phyloP scores from a whole-genome alignment of 1,140 invertebrate species.

The Tribolium castaneum region DNA sequence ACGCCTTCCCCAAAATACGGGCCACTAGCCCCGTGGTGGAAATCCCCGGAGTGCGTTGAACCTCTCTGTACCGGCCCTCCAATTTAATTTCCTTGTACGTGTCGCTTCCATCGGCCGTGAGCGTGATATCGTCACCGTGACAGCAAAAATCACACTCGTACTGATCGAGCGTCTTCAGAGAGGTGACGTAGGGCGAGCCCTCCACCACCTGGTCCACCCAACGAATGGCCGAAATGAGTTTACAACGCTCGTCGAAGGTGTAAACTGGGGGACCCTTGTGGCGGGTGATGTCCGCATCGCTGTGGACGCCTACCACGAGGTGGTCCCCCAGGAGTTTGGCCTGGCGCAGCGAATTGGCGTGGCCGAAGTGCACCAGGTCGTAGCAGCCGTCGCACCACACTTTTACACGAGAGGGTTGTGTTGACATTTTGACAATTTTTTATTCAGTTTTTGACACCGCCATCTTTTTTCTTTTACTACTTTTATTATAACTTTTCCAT shows the following conservation, averaged over 20 bases:
- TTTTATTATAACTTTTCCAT: too few species aligned
- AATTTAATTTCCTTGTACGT: conserved; percentile 92
- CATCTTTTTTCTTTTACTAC: not conserved
- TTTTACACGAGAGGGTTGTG: conserved; percentile 67
- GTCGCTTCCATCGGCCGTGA: conserved; percentile 92
- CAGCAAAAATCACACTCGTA: conserved; percentile 98
- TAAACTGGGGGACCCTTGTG: conserved; percentile 99
- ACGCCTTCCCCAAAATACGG: conserved; percentile 75
- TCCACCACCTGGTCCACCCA: conserved; percentile 99
- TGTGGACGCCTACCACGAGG: conserved; percentile 96
- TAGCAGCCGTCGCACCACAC: conserved; percentile 95
- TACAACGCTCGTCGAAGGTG: conserved; percentile 93
- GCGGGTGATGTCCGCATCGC: conserved; percentile 94
- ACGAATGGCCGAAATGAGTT: conserved; percentile 97
- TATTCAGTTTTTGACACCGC: not conserved
- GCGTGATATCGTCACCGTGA: conserved; percentile 97
- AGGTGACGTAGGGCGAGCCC: conserved; percentile 95
- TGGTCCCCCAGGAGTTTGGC: conserved; percentile 95
- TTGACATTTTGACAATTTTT: conserved; percentile 37
- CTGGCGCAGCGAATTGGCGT: conserved; percentile 93
- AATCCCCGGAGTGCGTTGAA: conserved; percentile 88
- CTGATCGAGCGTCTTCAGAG: conserved; percentile 93
- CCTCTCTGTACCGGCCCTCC: conserved; percentile 84
- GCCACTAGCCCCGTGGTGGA: conserved; percentile 76
- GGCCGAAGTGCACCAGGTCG: conserved; percentile 97